phyloP scores from a whole-genome alignment of 2,888 invertebrate species.

The Eupithecia vulgata region DNA sequence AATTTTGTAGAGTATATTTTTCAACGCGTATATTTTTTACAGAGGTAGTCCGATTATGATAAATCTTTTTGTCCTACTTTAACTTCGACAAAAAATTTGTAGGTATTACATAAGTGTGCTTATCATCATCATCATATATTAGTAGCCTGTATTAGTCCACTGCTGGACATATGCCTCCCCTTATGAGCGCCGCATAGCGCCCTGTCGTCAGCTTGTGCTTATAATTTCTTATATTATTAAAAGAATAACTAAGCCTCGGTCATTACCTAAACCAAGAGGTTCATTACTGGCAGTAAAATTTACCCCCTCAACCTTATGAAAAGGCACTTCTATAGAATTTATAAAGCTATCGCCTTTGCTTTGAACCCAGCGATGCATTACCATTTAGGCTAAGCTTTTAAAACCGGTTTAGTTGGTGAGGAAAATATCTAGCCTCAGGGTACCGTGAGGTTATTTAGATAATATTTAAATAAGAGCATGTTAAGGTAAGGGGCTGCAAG shows the following conservation, averaged over 20 bases:
- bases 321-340: slow-evolving; percentile 1
- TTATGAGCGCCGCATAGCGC: no score
- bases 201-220: no score
- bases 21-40: background rate
- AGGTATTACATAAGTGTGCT: no score
- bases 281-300: background rate
- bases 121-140: no score
- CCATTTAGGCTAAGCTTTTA: slow-evolving; percentile 10
- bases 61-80: no score
- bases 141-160: no score
- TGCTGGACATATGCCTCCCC: no score
- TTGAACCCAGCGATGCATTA: slow-evolving; percentile 8
- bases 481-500: background rate
- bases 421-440: slow-evolving; percentile 3
- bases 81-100: no score
- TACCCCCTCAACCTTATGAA: background rate
- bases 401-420: background rate
- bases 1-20: no score
- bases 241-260: background rate
- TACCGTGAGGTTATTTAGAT: background rate
- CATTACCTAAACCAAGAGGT: background rate
- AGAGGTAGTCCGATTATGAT: background rate
- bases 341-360: slow-evolving; percentile 2
- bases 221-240: no score
- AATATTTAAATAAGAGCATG: background rate